Conservation (phyloP, 2,113 vertebrate species). For the Malurus cyaneus region DNA sequence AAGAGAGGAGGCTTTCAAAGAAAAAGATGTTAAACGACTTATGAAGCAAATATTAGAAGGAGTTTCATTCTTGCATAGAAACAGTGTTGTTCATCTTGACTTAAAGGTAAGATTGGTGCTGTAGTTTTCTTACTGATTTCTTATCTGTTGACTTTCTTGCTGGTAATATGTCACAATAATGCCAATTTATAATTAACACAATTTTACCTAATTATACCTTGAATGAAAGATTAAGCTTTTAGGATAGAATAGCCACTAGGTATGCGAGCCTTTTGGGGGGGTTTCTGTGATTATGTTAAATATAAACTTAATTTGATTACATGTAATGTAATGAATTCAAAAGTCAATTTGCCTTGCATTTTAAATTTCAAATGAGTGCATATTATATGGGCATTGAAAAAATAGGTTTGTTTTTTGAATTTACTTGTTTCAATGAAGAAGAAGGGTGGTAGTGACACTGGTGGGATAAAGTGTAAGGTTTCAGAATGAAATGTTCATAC, state of each 20-base stretch:
- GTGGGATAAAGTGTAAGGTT: neutral
- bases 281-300: neutral
- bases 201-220: neutral
- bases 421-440: neutral
- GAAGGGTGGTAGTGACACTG: neutral
- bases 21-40: constrained; percentile 89
- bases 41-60: constrained; percentile 90
- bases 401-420: neutral
- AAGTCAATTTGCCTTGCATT: neutral
- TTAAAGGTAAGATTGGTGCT: constrained; percentile 81
- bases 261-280: neutral
- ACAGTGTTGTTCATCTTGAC: constrained; percentile 91
- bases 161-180: neutral
- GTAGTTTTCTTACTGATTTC: neutral
- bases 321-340: neutral
- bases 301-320: neutral
- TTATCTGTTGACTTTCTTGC: neutral
- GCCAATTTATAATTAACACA: neutral
- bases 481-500: neutral
- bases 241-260: neutral
- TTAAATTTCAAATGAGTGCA: neutral
- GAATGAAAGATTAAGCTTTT: neutral
- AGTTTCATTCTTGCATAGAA: constrained; percentile 87
- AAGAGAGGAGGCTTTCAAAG: constrained; percentile 92
- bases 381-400: neutral